Evolutionary conservation across 2,888 invertebrate genomes (phyloP).

Genomic region (Hirtodrosophila histrioides): DNA sequence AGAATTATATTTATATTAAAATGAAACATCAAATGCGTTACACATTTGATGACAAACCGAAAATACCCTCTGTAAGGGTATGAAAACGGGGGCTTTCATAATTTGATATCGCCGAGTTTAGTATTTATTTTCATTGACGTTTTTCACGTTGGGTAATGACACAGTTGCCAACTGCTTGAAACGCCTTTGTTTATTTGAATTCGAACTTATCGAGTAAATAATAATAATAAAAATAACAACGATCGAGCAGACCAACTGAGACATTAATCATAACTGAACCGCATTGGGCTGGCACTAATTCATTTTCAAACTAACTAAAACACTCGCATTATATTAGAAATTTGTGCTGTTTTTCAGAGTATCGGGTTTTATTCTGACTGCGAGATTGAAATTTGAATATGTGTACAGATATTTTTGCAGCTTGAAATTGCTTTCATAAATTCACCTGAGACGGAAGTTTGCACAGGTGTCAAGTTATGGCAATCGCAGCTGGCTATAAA

Average conservation of each 20-base stretch:
- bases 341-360: not conserved
- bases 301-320: too few relatives aligned
- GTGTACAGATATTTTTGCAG: not conserved
- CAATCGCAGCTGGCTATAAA: slow-evolving; percentile 50
- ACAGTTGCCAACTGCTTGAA: slow-evolving; percentile 52
- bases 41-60: too few relatives aligned
- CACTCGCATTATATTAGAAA: not conserved
- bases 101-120: slow-evolving; percentile 55
- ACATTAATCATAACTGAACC: slow-evolving; percentile 8
- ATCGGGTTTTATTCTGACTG: too few relatives aligned
- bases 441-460: slow-evolving; percentile 37
- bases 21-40: too few relatives aligned
- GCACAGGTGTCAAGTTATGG: slow-evolving; percentile 56
- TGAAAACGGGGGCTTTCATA: slow-evolving; percentile 46
- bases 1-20: too few relatives aligned
- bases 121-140: slow-evolving; percentile 57
- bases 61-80: not conserved
- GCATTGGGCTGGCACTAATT: too few relatives aligned
- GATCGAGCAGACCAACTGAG: slow-evolving; percentile 32
- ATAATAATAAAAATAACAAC: slow-evolving; percentile 24
- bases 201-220: slow-evolving; percentile 51
- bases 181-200: slow-evolving; percentile 51
- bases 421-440: slow-evolving; percentile 5
- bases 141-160: slow-evolving; percentile 51
- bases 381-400: slow-evolving; percentile 14